Conservation (phyloP, 2,797 vertebrate species). For the Chlorospingus flavigularis region DNA sequence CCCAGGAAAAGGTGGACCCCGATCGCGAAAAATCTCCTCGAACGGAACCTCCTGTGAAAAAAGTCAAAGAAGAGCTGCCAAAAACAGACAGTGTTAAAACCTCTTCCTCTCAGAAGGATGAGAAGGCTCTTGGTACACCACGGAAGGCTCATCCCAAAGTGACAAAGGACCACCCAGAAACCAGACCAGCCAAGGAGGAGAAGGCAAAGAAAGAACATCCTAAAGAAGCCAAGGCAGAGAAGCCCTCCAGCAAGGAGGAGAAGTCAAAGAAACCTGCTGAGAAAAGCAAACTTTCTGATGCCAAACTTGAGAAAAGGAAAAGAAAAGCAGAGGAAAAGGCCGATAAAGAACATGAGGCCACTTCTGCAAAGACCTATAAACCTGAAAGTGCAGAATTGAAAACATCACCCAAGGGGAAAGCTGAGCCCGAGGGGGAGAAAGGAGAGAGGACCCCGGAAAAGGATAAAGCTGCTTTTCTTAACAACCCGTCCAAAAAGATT, state of each 20-base stretch:
- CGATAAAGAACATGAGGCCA: constrained; percentile 75
- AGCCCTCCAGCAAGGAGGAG: constrained; percentile 75
- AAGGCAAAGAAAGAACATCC: constrained; percentile 79
- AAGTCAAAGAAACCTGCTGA: constrained; percentile 78
- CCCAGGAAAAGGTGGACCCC: constrained; percentile 73
- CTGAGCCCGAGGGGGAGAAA: constrained; percentile 76
- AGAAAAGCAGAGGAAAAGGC: constrained; percentile 81
- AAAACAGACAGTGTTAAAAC: constrained; percentile 76
- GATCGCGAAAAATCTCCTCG: constrained; percentile 78
- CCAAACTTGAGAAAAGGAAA: constrained; percentile 83
- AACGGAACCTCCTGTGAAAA: constrained; percentile 76
- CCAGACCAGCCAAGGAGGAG: constrained; percentile 76
- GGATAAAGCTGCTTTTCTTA: constrained; percentile 77
- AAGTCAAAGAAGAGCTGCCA: constrained; percentile 81
- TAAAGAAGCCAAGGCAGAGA: constrained; percentile 76
- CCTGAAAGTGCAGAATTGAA: constrained; percentile 72
- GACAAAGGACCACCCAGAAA: constrained; percentile 77
- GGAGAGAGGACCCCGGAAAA: constrained; percentile 77
- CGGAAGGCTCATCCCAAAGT: constrained; percentile 79
- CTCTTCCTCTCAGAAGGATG: constrained; percentile 77
- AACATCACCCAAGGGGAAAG: constrained; percentile 75
- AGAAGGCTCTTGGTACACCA: constrained; percentile 74
- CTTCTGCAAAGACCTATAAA: constrained; percentile 72
- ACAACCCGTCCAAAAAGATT: constrained; percentile 87
- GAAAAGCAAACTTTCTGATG: constrained; percentile 74